Evolutionary conservation across 1,140 invertebrate species (phyloP), one percentile per base, ranked within the genome.

Genomic region (Cotesia typhae): DNA sequence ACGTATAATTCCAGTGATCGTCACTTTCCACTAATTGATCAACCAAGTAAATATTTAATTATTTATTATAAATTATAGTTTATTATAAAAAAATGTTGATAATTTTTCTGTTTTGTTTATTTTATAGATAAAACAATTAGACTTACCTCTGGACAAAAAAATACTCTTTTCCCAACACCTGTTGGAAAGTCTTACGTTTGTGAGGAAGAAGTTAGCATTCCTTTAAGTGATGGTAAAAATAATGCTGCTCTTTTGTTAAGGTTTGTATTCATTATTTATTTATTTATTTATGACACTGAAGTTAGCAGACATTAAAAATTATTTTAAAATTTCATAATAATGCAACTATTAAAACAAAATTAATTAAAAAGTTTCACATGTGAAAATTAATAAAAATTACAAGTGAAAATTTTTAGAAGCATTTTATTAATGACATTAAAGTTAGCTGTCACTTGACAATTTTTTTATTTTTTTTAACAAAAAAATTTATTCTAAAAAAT

Each of bases 131-230:
- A 86, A 73, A 85, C 85, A 0, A 80, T 89, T 4, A 89, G 89
- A 65, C 78, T 94, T 51, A 90, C 88, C 1, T 91, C 91, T 1
- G 88, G 88, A 0, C 80, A 87, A 5, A 85, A 87, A 71, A 88
- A 90, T 70, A 90, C 92, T 80, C 82, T 95, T 55, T 95, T 95
- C 76, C 92, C 93, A 1, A 96, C 95, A 0, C 94, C 94, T 0
- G 93, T 96, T 12, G 94, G 94, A 4, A 93, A 94, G 79, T 94
- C 94, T 0, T 96, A 92, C 79, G 87, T 90, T 10, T 96, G 95
- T 77, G 85, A 89, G 61, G 88, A 91, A 35, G 93, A 95, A 82
- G 89, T 88, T n/a, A 73, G 80, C 65, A 80, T 87, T 65, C 72
- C 77, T 10, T 66, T 83, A 35, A 80, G 82, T 41, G 81, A 87